Conservation (phyloP, 2,888 invertebrate species). For the Acanthoscelides obtectus region DNA sequence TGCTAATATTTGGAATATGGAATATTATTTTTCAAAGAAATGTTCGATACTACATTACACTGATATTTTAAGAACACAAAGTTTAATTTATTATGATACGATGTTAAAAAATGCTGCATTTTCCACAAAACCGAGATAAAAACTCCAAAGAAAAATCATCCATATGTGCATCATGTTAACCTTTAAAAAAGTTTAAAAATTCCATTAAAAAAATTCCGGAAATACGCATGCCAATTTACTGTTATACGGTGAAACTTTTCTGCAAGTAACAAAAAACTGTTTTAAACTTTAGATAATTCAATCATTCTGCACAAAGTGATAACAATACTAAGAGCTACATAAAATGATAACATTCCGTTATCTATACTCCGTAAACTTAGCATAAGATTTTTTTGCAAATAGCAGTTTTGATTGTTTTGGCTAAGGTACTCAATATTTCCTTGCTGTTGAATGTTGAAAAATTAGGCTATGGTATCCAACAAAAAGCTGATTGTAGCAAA, state of each 20-base stretch:
- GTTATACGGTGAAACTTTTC: slow-evolving; percentile 11
- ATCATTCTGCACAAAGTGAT: slow-evolving; percentile 41
- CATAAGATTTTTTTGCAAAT: slow-evolving; percentile 16
- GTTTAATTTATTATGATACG: no score
- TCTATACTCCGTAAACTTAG: background rate
- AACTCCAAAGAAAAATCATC: background rate
- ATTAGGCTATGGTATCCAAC: slow-evolving; percentile 14
- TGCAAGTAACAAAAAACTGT: slow-evolving; percentile 17
- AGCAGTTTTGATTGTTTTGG: slow-evolving; percentile 18
- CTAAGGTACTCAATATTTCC: background rate
- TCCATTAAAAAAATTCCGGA: slow-evolving; percentile 26
- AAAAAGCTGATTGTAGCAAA: slow-evolving; percentile 37
- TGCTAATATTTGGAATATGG: slow-evolving; percentile 14
- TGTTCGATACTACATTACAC: no score
- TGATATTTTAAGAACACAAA: no score
- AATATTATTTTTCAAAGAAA: no score
- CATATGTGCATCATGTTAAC: background rate
- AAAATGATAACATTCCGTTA: background rate
- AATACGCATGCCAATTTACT: slow-evolving; percentile 38
- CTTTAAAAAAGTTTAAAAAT: slow-evolving; percentile 8
- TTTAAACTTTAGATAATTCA: slow-evolving; percentile 34
- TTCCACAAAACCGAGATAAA: no score
- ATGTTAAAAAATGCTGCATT: no score
- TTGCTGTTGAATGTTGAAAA: background rate
- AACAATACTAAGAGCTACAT: background rate